Conservation (phyloP, 2,888 invertebrate genomes). For the Macrostomum cliftonense region DNA sequence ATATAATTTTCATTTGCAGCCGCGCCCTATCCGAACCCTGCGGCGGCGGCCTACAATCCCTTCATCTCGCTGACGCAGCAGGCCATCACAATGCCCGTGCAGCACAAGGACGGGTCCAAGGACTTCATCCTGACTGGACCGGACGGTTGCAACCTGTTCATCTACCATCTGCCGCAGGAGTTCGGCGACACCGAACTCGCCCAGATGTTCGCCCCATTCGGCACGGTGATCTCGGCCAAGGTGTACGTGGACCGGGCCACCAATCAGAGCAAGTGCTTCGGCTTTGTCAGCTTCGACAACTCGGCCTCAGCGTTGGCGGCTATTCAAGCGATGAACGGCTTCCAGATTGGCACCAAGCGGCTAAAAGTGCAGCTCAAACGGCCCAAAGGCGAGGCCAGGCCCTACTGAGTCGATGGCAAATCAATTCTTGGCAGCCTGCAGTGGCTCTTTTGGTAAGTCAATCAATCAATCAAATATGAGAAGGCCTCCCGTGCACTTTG, state of each 20-base stretch:
- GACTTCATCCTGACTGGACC: conserved; percentile 48
- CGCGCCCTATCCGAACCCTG: background rate
- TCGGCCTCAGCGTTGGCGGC: conserved; percentile 90
- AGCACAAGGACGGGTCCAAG: conserved; percentile 31
- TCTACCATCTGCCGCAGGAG: conserved; percentile 99
- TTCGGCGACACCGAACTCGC: conserved; percentile 96
- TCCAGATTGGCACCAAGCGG: conserved; percentile 99
- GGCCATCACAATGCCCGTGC: conserved; percentile 52
- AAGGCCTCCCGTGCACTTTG: too few species aligned
- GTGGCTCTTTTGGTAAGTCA: too few species aligned
- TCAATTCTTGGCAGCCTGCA: too few species aligned
- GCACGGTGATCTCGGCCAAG: conserved; percentile 97
- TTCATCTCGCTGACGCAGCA: conserved; percentile 8
- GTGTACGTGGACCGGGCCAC: conserved; percentile 98
- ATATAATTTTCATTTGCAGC: too few species aligned
- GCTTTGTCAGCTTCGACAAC: conserved; percentile 99
- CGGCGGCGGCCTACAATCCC: background rate
- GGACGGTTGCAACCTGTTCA: conserved; percentile 98
- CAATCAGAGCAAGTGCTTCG: conserved; percentile 99
- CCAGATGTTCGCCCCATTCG: conserved; percentile 99
- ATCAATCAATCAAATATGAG: too few species aligned
- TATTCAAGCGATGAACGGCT: conserved; percentile 98
- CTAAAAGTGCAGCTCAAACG: conserved; percentile 97
- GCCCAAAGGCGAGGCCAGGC: conserved; percentile 67
- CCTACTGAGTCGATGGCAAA: too few species aligned